Evolutionary conservation across 1,140 invertebrate species (phyloP).

Genomic region (Ericerus pela): DNA sequence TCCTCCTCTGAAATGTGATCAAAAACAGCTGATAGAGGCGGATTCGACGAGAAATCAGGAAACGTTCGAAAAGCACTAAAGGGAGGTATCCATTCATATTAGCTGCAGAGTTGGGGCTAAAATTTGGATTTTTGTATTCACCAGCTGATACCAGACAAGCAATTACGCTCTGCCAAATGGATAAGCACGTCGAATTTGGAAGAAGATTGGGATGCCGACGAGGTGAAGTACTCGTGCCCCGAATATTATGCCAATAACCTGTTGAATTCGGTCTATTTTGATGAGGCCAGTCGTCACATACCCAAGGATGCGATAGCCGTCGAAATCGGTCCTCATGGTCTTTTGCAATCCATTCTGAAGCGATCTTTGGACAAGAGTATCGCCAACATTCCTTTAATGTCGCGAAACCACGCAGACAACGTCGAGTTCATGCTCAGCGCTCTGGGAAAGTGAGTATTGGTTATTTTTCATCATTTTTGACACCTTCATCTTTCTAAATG

Average conservation of each 20-base stretch:
- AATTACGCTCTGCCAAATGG: slow-evolving; percentile 60
- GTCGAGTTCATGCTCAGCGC: slow-evolving; percentile 50
- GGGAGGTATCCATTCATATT: no score
- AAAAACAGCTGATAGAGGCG: no score
- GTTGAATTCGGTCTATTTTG: slow-evolving; percentile 25
- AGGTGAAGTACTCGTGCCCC: slow-evolving; percentile 55
- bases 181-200: slow-evolving; percentile 71
- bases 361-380: slow-evolving; percentile 39
- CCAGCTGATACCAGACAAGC: slow-evolving; percentile 48
- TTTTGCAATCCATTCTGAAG: slow-evolving; percentile 48
- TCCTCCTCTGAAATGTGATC: no score
- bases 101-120: no score
- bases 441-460: slow-evolving; percentile 44
- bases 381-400: slow-evolving; percentile 62
- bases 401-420: slow-evolving; percentile 55
- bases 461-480: background rate
- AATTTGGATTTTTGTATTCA: no score
- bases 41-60: no score
- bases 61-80: no score
- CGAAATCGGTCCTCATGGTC: slow-evolving; percentile 73
- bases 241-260: slow-evolving; percentile 87
- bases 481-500: no score
- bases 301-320: slow-evolving; percentile 22
- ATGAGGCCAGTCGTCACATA: slow-evolving; percentile 21
- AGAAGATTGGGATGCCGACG: slow-evolving; percentile 51